A percentile compares a stretch with the other conserved stretches of the same genome.
phyloP scores from a whole-genome alignment of 2,888 invertebrate genomes.

The Eristalis pertinax region DNA sequence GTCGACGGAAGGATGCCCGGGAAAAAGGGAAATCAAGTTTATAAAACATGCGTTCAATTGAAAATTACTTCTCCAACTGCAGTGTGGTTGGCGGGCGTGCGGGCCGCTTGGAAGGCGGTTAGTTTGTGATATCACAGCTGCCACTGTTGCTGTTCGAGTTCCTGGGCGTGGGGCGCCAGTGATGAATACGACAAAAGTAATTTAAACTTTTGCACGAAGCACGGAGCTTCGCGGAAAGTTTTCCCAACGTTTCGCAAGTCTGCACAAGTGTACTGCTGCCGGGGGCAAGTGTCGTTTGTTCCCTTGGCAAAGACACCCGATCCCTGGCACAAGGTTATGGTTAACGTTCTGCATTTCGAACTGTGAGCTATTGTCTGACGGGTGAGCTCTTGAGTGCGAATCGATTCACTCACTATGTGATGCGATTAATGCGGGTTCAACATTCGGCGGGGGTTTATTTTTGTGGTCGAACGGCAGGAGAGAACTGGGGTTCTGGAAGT shows the following conservation, averaged over 20 bases:
- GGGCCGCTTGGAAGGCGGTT: conserved; percentile 41
- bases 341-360: conserved; percentile 19
- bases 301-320: not conserved
- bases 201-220: conserved; percentile 25
- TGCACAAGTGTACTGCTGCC: not conserved
- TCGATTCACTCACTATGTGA: conserved; percentile 42
- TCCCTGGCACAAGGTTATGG: not conserved
- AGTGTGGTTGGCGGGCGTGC: not conserved
- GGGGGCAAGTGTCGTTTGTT: not conserved
- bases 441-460: conserved; percentile 11
- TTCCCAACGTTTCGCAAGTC: not conserved
- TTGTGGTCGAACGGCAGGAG: not conserved
- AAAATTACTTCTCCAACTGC: not conserved
- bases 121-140: conserved; percentile 38
- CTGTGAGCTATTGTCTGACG: conserved; percentile 43
- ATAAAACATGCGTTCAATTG: conserved; percentile 18
- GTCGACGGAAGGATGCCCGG: not conserved
- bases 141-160: not conserved
- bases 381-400: not conserved
- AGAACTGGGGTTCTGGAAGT: not conserved
- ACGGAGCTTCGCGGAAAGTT: conserved; percentile 27
- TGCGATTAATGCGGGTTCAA: conserved; percentile 30
- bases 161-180: not conserved
- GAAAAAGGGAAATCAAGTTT: conserved; percentile 10
- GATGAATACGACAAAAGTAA: conserved; percentile 37